Evolutionary conservation across 1,140 invertebrate genomes (phyloP).

Genomic region (Scylla paramamosain): DNA sequence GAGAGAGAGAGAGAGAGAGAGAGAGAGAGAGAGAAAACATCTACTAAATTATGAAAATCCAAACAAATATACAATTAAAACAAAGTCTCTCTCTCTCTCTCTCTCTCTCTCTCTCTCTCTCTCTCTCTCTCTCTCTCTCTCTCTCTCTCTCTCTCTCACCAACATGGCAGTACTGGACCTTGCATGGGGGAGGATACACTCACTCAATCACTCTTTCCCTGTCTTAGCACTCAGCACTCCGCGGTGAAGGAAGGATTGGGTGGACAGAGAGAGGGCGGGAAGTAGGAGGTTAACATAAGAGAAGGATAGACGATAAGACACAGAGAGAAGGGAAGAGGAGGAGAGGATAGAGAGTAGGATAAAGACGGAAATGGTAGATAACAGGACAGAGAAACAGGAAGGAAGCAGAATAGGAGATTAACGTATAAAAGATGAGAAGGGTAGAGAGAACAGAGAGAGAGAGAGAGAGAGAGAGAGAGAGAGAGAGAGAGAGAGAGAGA

Average conservation of each 20-base stretch:
- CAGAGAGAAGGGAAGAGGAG: background rate
- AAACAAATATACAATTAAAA: no score
- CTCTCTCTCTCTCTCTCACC: no score
- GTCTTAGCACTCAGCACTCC: no score
- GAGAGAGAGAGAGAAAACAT: conserved; percentile 27
- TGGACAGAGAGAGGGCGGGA: background rate
- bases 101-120: no score
- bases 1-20: background rate
- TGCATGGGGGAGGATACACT: no score
- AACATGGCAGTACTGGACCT: no score
- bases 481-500: background rate
- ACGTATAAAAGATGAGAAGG: background rate
- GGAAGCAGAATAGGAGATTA: background rate
- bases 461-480: background rate
- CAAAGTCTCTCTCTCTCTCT: no score
- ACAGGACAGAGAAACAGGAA: background rate
- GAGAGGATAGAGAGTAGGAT: background rate
- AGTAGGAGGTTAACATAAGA: background rate
- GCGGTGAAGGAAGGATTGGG: no score
- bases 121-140: no score
- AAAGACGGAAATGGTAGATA: background rate
- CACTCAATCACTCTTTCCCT: no score
- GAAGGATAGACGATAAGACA: background rate
- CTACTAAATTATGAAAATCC: no score
- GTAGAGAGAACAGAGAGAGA: no score